These are phyloP conservation scores for Cephus runcator DNA, from an alignment of 2,888 invertebrate genomes.

Conservation along the genomic window DNA sequence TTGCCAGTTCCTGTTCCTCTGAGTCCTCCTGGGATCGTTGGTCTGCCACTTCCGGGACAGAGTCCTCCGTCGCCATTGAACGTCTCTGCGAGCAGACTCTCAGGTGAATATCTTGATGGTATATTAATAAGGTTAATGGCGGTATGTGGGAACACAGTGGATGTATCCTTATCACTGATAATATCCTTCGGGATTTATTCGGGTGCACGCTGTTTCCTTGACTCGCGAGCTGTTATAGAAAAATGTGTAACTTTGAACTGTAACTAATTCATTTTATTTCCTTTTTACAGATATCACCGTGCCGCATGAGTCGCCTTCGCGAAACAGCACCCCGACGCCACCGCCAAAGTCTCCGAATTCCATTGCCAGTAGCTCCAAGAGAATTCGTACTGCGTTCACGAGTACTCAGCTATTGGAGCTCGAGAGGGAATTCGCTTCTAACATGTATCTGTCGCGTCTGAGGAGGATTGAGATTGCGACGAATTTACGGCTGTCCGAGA, in stretches of 20 bases:
- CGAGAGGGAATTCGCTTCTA: conserved; percentile 83
- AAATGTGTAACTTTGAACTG: background rate
- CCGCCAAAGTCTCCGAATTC: conserved; percentile 66
- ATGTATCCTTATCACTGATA: background rate
- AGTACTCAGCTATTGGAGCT: conserved; percentile 86
- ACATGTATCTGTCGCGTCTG: conserved; percentile 90
- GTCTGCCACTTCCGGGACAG: conserved; percentile 42
- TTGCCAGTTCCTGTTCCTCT: conserved; percentile 44
- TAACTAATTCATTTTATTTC: background rate
- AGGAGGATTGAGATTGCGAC: conserved; percentile 94
- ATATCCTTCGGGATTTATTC: background rate
- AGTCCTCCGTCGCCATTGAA: conserved; percentile 55
- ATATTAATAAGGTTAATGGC: background rate
- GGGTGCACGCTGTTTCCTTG: background rate
- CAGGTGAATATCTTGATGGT: conserved; percentile 40
- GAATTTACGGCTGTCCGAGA: conserved; percentile 87
- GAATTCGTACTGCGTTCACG: conserved; percentile 94
- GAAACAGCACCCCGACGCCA: conserved; percentile 58
- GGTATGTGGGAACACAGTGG: background rate
- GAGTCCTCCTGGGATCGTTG: conserved; percentile 35
- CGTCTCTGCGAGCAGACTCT: conserved; percentile 41
- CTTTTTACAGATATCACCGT: conserved; percentile 50
- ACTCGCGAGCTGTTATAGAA: background rate
- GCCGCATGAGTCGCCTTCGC: conserved; percentile 67
- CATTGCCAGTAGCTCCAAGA: conserved; percentile 76